phyloP scores from a whole-genome alignment of 2,888 invertebrate species.

The Coenonympha glycerion region DNA sequence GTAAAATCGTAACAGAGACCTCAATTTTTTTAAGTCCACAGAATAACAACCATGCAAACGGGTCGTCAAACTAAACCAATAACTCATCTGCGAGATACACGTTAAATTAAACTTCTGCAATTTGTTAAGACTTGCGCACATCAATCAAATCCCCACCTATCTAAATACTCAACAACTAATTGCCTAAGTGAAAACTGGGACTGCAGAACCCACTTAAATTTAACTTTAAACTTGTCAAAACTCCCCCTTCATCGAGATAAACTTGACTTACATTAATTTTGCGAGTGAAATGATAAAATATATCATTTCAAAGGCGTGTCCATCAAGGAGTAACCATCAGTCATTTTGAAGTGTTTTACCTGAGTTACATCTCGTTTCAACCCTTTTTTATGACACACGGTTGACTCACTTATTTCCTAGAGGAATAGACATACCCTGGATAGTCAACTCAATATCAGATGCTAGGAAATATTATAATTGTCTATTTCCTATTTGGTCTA shows the following conservation, averaged over 20 bases:
- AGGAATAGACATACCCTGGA: too few species aligned
- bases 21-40: too few species aligned
- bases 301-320: slow-evolving; percentile 18
- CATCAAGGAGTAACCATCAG: slow-evolving; percentile 15
- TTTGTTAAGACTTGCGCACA: slow-evolving; percentile 26
- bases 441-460: too few species aligned
- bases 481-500: too few species aligned
- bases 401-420: too few species aligned
- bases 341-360: slow-evolving; percentile 15
- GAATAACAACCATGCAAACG: too few species aligned
- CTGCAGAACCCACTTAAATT: slow-evolving; percentile 33
- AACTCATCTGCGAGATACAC: slow-evolving; percentile 13
- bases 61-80: slow-evolving; percentile 11
- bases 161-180: slow-evolving; percentile 34
- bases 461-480: too few species aligned
- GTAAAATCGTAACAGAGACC: too few species aligned
- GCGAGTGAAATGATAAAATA: slow-evolving; percentile 22
- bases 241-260: slow-evolving; percentile 27
- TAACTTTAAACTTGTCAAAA: slow-evolving; percentile 33
- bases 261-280: slow-evolving; percentile 32
- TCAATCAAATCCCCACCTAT: slow-evolving; percentile 34
- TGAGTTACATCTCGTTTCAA: too few species aligned
- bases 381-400: too few species aligned
- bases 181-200: slow-evolving; percentile 32
- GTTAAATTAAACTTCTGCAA: slow-evolving; percentile 17